Evolutionary conservation across 2,888 invertebrate species (phyloP), one percentile per base, ranked within the genome.

Genomic region (Candidula unifasciata): DNA sequence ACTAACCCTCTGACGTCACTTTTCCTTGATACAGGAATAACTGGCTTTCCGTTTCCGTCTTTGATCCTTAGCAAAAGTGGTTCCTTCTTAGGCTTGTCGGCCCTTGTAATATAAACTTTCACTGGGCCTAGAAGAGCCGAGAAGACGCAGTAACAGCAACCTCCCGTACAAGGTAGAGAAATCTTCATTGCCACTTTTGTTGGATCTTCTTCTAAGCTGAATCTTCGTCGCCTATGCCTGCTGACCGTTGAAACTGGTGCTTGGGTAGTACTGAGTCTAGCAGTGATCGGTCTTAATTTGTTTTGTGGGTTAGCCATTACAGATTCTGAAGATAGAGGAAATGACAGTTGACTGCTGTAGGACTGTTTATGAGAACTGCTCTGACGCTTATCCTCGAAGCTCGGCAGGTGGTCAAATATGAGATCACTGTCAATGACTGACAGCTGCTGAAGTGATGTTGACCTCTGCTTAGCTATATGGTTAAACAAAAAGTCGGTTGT

Each of bases 61-160:
- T 82, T 82, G n/a, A 85, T 80, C 21, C 74, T 27, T 16, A 57
- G 37, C 21, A 81, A 37, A 60, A 60, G 78, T 0, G 78, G 82
- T n/a, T 37, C 78, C 35, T 79, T 85, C 64, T 82, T 85, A 24
- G 82, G 82, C 16, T 35, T n/a, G 18, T 82, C 81, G 16, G 64
- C 79, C 24, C 60, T 77, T 33, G 81, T 83, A 68, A 86, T 60
- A 37, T 82, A 83, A 52, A 86, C 64, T 24, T 73, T 77, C 69
- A 86, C 86, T 3, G 86, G 86, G 10, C 86, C 86, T 18, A 86
- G 74, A 37, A 81, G 82, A 2, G 83, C 33, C 21, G 86, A 74
- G 44, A 82, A 86, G 27, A 85, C 85, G 54, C 86, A 86, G 80
- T 83, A 82, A 64, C 83, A 79, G 66, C 86, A 86, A 6, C 73